Conservation (phyloP, 2,888 invertebrate species). For the Rotaria socialis region DNA sequence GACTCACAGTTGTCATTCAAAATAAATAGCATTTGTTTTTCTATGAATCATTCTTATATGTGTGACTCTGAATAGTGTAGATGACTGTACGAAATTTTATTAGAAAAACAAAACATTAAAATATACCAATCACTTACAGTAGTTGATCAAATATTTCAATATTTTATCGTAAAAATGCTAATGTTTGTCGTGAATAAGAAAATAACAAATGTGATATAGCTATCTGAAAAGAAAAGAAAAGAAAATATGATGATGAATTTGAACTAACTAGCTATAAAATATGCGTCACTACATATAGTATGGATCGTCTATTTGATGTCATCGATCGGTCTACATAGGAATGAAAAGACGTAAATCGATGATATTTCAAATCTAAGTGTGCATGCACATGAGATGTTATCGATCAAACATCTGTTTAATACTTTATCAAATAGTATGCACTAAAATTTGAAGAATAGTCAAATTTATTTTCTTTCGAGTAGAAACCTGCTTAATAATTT, state of each 20-base stretch:
- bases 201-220: not conserved
- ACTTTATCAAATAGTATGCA: too few relatives aligned
- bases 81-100: too few relatives aligned
- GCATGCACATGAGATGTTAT: not conserved
- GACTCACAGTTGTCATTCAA: not conserved
- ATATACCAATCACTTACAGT: not conserved
- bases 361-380: not conserved
- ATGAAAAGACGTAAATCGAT: not conserved
- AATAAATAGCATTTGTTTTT: not conserved
- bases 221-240: not conserved
- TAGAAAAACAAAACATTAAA: not conserved
- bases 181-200: not conserved
- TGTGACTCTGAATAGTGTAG: too few relatives aligned
- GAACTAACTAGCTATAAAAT: not conserved
- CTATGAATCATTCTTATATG: too few relatives aligned
- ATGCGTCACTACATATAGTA: not conserved
- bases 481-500: too few relatives aligned
- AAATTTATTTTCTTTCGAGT: too few relatives aligned
- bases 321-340: too few relatives aligned
- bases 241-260: not conserved
- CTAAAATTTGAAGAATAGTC: too few relatives aligned
- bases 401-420: too few relatives aligned
- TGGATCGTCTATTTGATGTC: not conserved
- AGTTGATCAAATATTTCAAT: not conserved
- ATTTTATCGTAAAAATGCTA: not conserved